These are phyloP conservation scores for Falco concolor DNA, from an alignment of 2,797 vertebrate genomes.

Conservation along the genomic window DNA sequence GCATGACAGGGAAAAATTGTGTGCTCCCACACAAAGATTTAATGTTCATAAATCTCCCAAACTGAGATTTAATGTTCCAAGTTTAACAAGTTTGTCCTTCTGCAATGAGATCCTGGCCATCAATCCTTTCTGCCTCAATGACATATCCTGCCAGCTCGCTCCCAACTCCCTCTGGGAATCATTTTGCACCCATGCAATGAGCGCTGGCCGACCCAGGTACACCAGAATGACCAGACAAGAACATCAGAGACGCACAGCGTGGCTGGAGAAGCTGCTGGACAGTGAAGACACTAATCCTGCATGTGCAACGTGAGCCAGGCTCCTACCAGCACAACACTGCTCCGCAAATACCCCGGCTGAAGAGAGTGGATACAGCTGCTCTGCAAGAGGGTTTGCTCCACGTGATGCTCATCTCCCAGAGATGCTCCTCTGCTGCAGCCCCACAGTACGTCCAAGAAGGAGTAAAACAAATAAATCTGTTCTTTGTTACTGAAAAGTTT, in stretches of 20 bases:
- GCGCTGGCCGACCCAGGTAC: background rate
- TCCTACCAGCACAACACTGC: background rate
- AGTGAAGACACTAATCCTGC: fast-evolving
- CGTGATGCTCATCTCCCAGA: background rate
- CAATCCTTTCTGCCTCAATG: background rate
- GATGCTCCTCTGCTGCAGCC: background rate
- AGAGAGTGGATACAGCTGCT: background rate
- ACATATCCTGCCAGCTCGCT: fast-evolving
- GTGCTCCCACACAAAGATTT: background rate
- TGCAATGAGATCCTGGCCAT: background rate
- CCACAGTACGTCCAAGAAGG: background rate
- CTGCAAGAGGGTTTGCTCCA: background rate
- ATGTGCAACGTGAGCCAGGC: background rate
- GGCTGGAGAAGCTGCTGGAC: background rate
- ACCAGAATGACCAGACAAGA: fast-evolving
- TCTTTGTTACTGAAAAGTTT: background rate
- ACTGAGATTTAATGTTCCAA: background rate
- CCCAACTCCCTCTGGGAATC: background rate
- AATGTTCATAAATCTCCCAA: background rate
- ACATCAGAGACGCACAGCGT: fast-evolving
- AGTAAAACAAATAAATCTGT: background rate
- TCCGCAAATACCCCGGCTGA: fast-evolving
- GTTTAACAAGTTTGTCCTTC: background rate
- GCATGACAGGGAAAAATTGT: fast-evolving
- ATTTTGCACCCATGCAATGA: fast-evolving